A percentile compares a stretch with the other conserved stretches of the same genome.
Conservation (phyloP, 2,113 vertebrate species). For the Melanostigma gelatinosum region DNA sequence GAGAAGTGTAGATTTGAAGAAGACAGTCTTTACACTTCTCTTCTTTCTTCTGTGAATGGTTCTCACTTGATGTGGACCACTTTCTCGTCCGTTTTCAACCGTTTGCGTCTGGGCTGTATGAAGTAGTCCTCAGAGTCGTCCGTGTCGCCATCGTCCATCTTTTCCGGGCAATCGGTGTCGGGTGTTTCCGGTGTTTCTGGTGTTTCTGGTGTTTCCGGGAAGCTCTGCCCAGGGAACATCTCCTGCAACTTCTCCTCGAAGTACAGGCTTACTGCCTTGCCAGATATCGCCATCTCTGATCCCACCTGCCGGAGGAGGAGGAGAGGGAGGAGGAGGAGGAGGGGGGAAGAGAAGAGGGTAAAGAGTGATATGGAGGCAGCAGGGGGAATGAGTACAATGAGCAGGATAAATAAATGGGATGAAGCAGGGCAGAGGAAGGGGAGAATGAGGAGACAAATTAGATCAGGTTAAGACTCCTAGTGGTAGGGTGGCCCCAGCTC, state of each 20-base stretch:
- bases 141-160: constrained; percentile 88
- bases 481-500: constrained; percentile 78
- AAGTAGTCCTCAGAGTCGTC: constrained; percentile 97
- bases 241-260: constrained; percentile 96
- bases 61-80: constrained; percentile 93
- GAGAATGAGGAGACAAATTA: constrained; percentile 77
- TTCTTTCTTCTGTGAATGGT: constrained; percentile 9
- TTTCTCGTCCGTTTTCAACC: constrained; percentile 97
- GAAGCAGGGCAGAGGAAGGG: constrained; percentile 50
- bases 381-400: constrained; percentile 30
- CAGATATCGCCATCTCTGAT: constrained; percentile 97
- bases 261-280: constrained; percentile 92
- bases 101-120: constrained; percentile 94
- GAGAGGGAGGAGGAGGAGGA: constrained; percentile 4
- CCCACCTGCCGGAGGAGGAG: constrained; percentile 85
- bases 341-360: constrained; percentile 26
- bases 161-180: constrained; percentile 85
- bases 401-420: constrained; percentile 56
- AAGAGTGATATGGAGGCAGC: constrained; percentile 51
- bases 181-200: constrained; percentile 85
- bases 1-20: constrained; percentile 54
- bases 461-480: constrained; percentile 75
- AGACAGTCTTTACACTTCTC: constrained; percentile 64
- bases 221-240: constrained; percentile 94
- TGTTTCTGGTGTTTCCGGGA: constrained; percentile 83